Conservation (phyloP, 1,140 invertebrate genomes). For the Drosophila guanche region DNA sequence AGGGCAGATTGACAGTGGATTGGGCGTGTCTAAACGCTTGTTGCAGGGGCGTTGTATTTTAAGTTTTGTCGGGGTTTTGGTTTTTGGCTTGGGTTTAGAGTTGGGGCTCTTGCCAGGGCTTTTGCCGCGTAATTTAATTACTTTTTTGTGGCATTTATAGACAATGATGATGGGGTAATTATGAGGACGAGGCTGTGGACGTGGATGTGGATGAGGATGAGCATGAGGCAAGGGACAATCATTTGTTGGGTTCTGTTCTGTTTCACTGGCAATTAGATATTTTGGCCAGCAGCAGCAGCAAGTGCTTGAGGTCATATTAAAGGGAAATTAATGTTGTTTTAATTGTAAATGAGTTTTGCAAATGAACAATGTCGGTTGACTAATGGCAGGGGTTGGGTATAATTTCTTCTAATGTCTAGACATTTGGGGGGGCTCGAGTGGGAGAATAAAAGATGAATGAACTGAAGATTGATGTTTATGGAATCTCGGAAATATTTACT, state of each 20-base stretch:
- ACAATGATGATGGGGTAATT: constrained; percentile 14
- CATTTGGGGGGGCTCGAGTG: neutral
- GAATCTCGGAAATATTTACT: no score
- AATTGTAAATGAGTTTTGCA: constrained; percentile 76
- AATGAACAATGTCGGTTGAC: constrained; percentile 30
- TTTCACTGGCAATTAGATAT: constrained; percentile 61
- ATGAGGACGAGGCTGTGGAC: neutral
- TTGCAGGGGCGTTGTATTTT: constrained; percentile 54
- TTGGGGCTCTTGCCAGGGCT: constrained; percentile 2
- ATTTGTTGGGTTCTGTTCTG: constrained; percentile 40
- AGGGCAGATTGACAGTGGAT: neutral
- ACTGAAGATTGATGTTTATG: no score
- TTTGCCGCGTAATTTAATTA: constrained; percentile 78
- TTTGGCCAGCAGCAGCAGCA: constrained; percentile 28
- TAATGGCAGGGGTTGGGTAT: neutral
- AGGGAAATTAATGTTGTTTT: constrained; percentile 79
- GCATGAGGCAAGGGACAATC: constrained; percentile 33
- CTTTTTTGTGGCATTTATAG: constrained; percentile 70
- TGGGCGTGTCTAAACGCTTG: constrained; percentile 66
- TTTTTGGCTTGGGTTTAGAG: constrained; percentile 39
- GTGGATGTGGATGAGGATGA: neutral
- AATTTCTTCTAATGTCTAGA: constrained; percentile 44
- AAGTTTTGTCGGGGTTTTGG: constrained; percentile 54
- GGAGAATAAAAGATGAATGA: no score
- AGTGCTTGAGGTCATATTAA: constrained; percentile 79